A percentile compares a stretch with the other conserved stretches of the same genome.
phyloP scores from a whole-genome alignment of 2,888 invertebrate species.

The Drosophila barbarae region DNA sequence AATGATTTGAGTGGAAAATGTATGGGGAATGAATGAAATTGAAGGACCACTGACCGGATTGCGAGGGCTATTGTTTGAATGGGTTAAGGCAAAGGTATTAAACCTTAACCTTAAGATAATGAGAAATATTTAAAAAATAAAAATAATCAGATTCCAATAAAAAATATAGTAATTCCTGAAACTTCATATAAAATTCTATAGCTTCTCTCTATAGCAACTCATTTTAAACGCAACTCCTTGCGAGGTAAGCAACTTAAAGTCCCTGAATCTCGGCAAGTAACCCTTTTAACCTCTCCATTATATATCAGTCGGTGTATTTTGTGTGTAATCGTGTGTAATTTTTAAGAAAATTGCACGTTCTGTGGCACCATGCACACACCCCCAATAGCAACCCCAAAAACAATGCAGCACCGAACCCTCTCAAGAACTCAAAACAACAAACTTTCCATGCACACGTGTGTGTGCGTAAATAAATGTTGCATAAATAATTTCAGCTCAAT shows the following conservation, averaged over 20 bases:
- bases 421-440: constrained; percentile 37
- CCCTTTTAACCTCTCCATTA: constrained; percentile 11
- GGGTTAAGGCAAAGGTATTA: too few relatives aligned
- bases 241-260: constrained; percentile 4
- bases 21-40: constrained; percentile 19
- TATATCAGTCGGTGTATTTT: constrained; percentile 50
- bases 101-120: neutral
- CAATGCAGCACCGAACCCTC: constrained; percentile 49
- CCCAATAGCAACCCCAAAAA: constrained; percentile 64
- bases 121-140: too few relatives aligned
- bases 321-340: constrained; percentile 78
- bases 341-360: constrained; percentile 76
- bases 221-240: neutral
- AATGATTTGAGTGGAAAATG: constrained; percentile 69
- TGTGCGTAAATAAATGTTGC: constrained; percentile 73
- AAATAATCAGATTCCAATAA: too few relatives aligned
- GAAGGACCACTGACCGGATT: constrained; percentile 36
- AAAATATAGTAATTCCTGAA: neutral
- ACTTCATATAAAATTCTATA: neutral
- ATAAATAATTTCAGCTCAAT: constrained; percentile 75
- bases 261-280: neutral
- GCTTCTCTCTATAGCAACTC: neutral
- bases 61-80: too few relatives aligned
- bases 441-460: constrained; percentile 51
- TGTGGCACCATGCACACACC: constrained; percentile 27